phyloP scores from a whole-genome alignment of 2,113 vertebrate species.

The Danionella cerebrum region DNA sequence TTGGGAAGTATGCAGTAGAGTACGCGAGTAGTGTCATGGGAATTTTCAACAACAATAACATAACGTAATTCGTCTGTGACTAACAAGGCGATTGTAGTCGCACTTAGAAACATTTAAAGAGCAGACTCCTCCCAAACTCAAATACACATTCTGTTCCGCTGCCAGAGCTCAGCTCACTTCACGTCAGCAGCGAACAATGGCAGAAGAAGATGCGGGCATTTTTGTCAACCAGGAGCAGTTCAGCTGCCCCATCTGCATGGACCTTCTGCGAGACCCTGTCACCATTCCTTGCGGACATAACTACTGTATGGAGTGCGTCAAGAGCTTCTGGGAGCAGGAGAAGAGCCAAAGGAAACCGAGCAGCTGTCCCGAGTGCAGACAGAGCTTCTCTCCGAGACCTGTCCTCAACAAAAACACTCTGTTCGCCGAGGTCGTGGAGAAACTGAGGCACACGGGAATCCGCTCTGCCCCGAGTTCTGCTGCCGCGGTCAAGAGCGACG shows the following conservation, averaged over 20 bases:
- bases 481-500: not conserved
- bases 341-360: not conserved
- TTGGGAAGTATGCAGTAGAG: not conserved
- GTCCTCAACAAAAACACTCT: slow-evolving; percentile 11
- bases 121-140: too few species aligned
- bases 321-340: slow-evolving; percentile 15
- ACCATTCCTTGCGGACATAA: slow-evolving; percentile 30
- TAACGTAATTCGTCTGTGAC: too few species aligned
- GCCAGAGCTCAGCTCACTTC: too few species aligned
- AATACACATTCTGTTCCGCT: too few species aligned
- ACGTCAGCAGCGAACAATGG: slow-evolving; percentile 3
- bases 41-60: not conserved
- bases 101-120: too few species aligned
- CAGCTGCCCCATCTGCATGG: slow-evolving; percentile 28
- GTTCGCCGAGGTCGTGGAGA: slow-evolving; percentile 23
- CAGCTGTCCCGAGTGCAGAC: slow-evolving; percentile 32
- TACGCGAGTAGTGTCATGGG: too few species aligned
- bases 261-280: slow-evolving; percentile 16
- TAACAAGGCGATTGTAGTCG: too few species aligned
- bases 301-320: slow-evolving; percentile 27
- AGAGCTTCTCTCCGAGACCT: slow-evolving; percentile 21
- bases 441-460: not conserved
- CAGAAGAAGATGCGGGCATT: slow-evolving; percentile 23
- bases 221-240: slow-evolving; percentile 22
- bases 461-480: not conserved